These are phyloP conservation scores for Andrena trimmerana DNA, from an alignment of 2,888 invertebrate genomes.

Conservation along the genomic window DNA sequence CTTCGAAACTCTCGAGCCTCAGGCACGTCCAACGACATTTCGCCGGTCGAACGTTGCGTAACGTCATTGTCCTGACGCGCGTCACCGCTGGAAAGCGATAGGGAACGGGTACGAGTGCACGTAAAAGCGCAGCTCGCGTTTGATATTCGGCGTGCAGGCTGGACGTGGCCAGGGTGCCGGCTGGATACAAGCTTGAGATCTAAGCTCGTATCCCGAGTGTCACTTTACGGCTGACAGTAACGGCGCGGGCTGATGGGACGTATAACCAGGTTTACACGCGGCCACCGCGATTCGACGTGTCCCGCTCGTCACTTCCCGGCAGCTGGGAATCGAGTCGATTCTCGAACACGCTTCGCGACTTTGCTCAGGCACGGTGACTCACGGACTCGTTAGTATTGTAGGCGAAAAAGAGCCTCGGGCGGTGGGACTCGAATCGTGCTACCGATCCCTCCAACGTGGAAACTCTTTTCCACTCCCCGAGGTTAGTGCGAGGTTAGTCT, in stretches of 20 bases:
- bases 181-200: constrained; percentile 7
- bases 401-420: too few relatives aligned
- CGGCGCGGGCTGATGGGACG: constrained; percentile 33
- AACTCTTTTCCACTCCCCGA: too few relatives aligned
- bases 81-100: constrained; percentile 57
- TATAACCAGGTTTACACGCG: constrained; percentile 42
- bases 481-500: too few relatives aligned
- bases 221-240: constrained; percentile 64
- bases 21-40: constrained; percentile 33
- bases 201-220: constrained; percentile 36
- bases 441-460: too few relatives aligned
- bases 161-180: constrained; percentile 42
- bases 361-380: too few relatives aligned
- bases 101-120: constrained; percentile 12
- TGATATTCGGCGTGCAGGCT: constrained; percentile 41
- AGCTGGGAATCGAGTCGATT: not conserved
- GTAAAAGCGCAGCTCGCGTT: constrained; percentile 18
- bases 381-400: too few relatives aligned
- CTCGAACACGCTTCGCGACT: too few relatives aligned
- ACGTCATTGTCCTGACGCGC: constrained; percentile 57
- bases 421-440: too few relatives aligned
- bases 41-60: constrained; percentile 36
- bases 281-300: constrained; percentile 32
- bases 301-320: constrained; percentile 1
- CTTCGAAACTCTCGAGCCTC: constrained; percentile 17